Conservation (phyloP, 2,113 vertebrate species). For the Microtus ochrogaster region DNA sequence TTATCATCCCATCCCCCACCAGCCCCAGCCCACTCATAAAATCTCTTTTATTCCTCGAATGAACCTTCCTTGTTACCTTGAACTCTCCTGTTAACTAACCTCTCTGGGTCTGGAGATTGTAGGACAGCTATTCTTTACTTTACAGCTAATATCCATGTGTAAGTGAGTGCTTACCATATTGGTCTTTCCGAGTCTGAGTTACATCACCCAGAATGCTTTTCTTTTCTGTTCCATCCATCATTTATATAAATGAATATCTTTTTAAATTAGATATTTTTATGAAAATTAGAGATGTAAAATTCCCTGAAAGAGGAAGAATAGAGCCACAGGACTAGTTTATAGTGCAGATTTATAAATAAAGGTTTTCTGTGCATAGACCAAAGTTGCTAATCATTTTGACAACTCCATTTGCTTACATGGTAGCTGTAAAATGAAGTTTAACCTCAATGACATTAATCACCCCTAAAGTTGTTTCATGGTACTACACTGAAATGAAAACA, state of each 20-base stretch:
- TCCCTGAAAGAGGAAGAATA: not conserved
- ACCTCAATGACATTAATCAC: not conserved
- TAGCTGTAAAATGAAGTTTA: not conserved
- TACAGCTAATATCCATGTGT: not conserved
- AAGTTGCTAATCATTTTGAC: not conserved
- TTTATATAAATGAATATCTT: not conserved
- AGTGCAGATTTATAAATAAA: not conserved
- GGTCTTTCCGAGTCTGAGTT: not conserved
- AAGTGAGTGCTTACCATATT: not conserved
- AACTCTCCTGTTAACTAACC: not conserved
- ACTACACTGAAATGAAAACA: not conserved
- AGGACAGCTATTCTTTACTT: not conserved
- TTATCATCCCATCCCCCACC: not conserved
- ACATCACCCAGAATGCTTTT: not conserved
- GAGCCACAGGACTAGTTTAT: not conserved
- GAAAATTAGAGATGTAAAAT: not conserved
- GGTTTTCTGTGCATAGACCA: not conserved
- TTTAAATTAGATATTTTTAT: not conserved
- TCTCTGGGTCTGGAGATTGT: not conserved
- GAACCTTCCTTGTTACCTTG: not conserved
- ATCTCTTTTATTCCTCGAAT: not conserved
- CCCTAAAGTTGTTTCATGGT: not conserved
- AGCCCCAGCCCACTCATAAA: not conserved
- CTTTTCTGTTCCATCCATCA: not conserved
- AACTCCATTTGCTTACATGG: not conserved